These are phyloP conservation scores for Halcyon smyrnensis DNA, from an alignment of 2,797 vertebrate genomes.

Conservation along the genomic window DNA sequence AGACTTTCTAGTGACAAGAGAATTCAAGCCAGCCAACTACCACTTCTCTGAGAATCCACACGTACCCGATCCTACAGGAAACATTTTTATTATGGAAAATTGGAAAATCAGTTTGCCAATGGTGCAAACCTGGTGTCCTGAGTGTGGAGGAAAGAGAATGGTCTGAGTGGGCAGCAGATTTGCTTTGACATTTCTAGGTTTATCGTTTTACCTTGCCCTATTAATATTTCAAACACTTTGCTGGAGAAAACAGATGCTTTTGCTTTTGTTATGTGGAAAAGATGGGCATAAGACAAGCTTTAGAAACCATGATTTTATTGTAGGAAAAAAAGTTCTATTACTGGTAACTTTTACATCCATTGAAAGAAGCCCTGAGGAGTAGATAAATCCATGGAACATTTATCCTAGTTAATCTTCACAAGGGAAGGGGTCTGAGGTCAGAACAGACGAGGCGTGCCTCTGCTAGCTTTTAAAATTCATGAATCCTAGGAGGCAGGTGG, in stretches of 20 bases:
- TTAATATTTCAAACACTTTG: neutral
- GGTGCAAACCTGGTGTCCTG: neutral
- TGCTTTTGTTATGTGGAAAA: neutral
- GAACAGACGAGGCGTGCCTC: neutral
- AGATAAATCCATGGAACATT: neutral
- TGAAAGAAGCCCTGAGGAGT: neutral
- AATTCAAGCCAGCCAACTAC: neutral
- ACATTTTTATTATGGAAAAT: neutral
- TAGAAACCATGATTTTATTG: neutral
- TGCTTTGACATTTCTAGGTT: neutral
- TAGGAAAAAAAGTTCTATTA: neutral
- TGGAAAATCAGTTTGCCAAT: neutral
- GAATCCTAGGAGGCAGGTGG: neutral
- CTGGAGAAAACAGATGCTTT: neutral
- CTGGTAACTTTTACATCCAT: neutral
- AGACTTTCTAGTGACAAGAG: neutral
- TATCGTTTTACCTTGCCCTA: neutral
- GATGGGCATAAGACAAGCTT: neutral
- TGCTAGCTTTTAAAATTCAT: neutral
- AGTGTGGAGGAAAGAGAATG: neutral
- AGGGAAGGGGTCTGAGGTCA: neutral
- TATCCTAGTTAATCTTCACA: neutral
- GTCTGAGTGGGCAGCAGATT: neutral
- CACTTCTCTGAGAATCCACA: neutral
- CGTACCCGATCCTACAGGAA: neutral